Base-by-base conservation (phyloP, 2,113 vertebrate genomes). In the Aplodontia rufa region DNA sequence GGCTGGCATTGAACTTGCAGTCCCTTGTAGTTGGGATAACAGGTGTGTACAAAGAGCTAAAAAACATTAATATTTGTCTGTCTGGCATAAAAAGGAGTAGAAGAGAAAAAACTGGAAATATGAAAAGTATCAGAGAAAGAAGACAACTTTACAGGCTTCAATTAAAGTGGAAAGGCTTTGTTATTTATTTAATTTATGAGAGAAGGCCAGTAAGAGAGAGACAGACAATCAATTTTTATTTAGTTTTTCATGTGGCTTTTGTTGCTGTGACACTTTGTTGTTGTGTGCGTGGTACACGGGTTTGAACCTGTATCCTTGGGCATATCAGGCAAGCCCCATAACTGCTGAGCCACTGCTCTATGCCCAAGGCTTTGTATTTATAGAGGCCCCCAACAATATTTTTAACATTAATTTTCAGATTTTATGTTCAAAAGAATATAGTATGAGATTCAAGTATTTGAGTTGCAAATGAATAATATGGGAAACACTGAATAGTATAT, bases 391-490 rank as follows among this genome's bases (percentile, higher is more conserved):
- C 8, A 64, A 19, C 75, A 45, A 12, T 95, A 68, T 90, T 81
- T 86, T 89, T 81, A 90, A 55, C 16, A 53, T 82, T 82, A 84
- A 75, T 83, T 95, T 92, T 76, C 14, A 49, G 42, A 6, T 51
- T 19, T 76, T 90, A 35, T 30, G n/a, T n/a, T 76, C 14, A 45
- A 51, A 69, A 86, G 13, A 90, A 80, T 62, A 47, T 17, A 47
- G 16, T 66, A 26, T 92, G 19, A 22, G 42, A 71, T 86, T 75
- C 32, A 76, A 20, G 49, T 71, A 71, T 71, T 71, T 93, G 51
- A 90, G 28, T 81, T 90, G 4, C 45, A 96, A 95, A 75, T 75
- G 58, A 85, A 40, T 37, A 53, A 75, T 78, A 76, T 51, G 58
- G 51, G 40, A 66, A 90, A 83, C 16, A 88, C 0, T 40, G 22